phyloP scores from a whole-genome alignment of 2,797 vertebrate species.

The Epinephelus awoara region DNA sequence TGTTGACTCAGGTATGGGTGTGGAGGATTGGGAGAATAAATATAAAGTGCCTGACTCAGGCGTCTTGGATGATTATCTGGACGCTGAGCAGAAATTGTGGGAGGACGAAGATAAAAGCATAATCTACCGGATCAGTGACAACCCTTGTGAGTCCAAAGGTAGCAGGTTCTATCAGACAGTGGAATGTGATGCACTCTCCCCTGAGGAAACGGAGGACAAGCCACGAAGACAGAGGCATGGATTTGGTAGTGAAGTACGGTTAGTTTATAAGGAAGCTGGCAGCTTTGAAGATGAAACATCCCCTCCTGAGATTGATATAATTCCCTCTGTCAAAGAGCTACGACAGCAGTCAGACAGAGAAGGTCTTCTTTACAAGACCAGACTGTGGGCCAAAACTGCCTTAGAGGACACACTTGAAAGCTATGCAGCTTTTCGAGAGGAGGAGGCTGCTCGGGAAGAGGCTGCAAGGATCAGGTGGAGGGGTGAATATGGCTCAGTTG shows the following conservation, averaged over 20 bases:
- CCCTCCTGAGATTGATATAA: slow-evolving; percentile 85
- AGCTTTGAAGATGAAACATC: slow-evolving; percentile 84
- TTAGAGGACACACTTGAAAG: slow-evolving; percentile 83
- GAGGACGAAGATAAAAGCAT: slow-evolving; percentile 87
- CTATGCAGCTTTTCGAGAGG: slow-evolving; percentile 84
- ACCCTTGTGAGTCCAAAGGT: slow-evolving; percentile 69
- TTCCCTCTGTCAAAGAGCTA: slow-evolving; percentile 79
- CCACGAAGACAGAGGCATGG: slow-evolving; percentile 34
- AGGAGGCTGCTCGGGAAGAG: slow-evolving; percentile 79
- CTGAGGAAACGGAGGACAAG: slow-evolving; percentile 81
- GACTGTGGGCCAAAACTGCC: slow-evolving; percentile 84
- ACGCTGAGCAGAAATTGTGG: slow-evolving; percentile 88
- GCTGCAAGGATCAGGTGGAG: slow-evolving; percentile 67
- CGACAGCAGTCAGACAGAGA: slow-evolving; percentile 82
- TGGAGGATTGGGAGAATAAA: slow-evolving; percentile 90
- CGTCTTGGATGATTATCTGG: slow-evolving; percentile 91
- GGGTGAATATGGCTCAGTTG: slow-evolving; percentile 88
- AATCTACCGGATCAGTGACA: slow-evolving; percentile 81
- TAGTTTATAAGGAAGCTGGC: slow-evolving; percentile 82
- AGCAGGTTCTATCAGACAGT: slow-evolving; percentile 82
- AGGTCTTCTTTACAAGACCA: slow-evolving; percentile 91
- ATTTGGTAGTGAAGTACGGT: slow-evolving; percentile 69
- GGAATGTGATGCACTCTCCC: slow-evolving; percentile 78
- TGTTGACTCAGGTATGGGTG: slow-evolving; percentile 90
- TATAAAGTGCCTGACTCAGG: slow-evolving; percentile 87